Percentiles rank a stretch among this genome's conserved stretches.
These are phyloP conservation scores for Psittacus erithacus DNA, from an alignment of 2,113 vertebrate species.

Conservation along the genomic window DNA sequence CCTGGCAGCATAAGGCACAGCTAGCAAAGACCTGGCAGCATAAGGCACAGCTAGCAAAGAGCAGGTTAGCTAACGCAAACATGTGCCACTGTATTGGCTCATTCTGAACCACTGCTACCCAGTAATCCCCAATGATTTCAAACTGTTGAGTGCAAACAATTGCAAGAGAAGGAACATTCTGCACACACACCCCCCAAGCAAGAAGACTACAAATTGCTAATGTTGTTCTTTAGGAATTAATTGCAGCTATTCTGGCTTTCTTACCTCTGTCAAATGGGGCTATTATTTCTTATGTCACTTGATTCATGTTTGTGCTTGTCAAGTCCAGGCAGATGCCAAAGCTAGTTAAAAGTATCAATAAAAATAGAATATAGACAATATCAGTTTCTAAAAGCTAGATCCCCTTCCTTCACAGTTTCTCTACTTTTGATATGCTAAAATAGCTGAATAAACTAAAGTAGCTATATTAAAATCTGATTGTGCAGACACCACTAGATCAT, in stretches of 20 bases:
- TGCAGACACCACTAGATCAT: not conserved
- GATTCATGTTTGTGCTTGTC: not conserved
- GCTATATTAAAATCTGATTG: not conserved
- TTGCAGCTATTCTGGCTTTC: not conserved
- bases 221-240: constrained; percentile 1
- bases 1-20: not conserved
- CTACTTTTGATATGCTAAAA: not conserved
- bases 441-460: constrained; percentile 16
- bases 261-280: not conserved
- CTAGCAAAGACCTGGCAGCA: not conserved
- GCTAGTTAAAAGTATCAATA: not conserved
- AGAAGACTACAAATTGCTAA: not conserved
- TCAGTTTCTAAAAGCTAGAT: not conserved
- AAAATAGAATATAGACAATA: not conserved
- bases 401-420: not conserved
- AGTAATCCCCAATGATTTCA: not conserved
- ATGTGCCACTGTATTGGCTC: not conserved
- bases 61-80: not conserved
- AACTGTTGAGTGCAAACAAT: not conserved
- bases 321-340: constrained; percentile 16
- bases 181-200: not conserved
- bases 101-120: not conserved
- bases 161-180: not conserved
- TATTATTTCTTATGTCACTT: not conserved
- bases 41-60: not conserved